A percentile compares a stretch with the other conserved stretches of the same genome.
Evolutionary conservation across 2,888 invertebrate species (phyloP).

Genomic region (Erynnis tages): DNA sequence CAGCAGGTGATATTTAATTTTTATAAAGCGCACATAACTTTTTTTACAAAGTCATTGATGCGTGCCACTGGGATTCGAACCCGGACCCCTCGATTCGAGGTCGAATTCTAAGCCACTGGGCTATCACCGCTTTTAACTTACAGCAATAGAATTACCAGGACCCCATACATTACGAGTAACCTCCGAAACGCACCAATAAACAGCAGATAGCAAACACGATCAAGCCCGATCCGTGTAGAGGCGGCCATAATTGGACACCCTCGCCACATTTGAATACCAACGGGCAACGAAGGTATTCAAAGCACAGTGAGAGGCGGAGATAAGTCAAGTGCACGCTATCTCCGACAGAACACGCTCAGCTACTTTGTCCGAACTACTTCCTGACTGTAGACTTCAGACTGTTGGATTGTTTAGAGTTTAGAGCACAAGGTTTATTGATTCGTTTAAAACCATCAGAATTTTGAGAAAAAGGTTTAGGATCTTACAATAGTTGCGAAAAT

Average conservation of each 20-base stretch:
- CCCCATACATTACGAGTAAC: not conserved
- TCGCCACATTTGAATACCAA: slow-evolving; percentile 1
- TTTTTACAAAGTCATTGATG: no score
- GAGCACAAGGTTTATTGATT: no score
- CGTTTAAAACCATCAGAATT: no score
- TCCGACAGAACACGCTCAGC: slow-evolving; percentile 24
- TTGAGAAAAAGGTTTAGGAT: no score
- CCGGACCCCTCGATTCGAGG: no score
- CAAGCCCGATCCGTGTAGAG: slow-evolving; percentile 21
- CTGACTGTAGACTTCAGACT: no score
- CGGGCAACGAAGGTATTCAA: slow-evolving; percentile 33
- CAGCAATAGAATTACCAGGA: not conserved
- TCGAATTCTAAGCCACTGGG: not conserved
- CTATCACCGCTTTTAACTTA: not conserved
- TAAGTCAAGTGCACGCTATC: slow-evolving; percentile 50
- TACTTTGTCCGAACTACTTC: no score
- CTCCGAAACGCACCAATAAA: not conserved
- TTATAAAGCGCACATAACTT: no score
- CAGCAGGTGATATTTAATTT: no score
- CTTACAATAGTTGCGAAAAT: no score
- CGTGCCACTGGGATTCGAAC: no score
- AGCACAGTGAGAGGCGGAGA: slow-evolving; percentile 52
- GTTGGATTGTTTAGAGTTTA: no score
- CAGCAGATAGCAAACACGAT: slow-evolving; percentile 19
- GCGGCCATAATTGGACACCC: slow-evolving; percentile 27